Percentiles rank a stretch among this genome's conserved stretches.
Evolutionary conservation across 2,113 vertebrate species (phyloP).

Genomic region (Labrus mixtus): DNA sequence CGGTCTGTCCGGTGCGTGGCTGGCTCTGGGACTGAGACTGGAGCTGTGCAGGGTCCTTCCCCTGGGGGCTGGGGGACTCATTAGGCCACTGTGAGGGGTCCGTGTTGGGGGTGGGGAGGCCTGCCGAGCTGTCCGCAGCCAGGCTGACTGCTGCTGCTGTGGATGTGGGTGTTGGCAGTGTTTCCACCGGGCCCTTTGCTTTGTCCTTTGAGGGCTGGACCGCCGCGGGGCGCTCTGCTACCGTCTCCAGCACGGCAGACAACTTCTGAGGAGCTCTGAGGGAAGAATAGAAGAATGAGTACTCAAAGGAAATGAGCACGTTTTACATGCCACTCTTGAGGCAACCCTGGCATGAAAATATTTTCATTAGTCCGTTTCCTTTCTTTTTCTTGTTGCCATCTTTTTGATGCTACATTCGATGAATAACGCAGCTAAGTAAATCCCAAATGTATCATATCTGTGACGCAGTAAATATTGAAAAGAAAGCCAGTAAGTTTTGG

Average conservation of each 20-base stretch:
- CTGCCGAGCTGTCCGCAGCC: constrained; percentile 5
- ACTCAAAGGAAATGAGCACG: no score
- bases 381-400: no score
- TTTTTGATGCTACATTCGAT: no score
- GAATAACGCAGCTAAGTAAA: no score
- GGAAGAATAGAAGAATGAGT: neutral
- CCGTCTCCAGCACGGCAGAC: constrained; percentile 47
- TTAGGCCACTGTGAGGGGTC: constrained; percentile 39
- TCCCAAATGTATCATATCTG: no score
- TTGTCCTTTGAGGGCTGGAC: constrained; percentile 77
- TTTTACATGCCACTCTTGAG: no score
- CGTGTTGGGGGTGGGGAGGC: neutral
- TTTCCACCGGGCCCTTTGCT: constrained; percentile 52
- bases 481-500: no score
- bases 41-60: constrained; percentile 23
- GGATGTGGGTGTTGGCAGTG: constrained; percentile 36
- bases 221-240: constrained; percentile 35
- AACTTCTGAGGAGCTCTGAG: constrained; percentile 69
- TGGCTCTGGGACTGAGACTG: constrained; percentile 62
- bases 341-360: no score
- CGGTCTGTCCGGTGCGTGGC: constrained; percentile 21
- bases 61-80: constrained; percentile 25
- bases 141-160: neutral
- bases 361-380: no score
- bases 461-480: no score